Base-by-base conservation (phyloP, 1,140 invertebrate genomes). In the Himalopsyche phryganea region DNA sequence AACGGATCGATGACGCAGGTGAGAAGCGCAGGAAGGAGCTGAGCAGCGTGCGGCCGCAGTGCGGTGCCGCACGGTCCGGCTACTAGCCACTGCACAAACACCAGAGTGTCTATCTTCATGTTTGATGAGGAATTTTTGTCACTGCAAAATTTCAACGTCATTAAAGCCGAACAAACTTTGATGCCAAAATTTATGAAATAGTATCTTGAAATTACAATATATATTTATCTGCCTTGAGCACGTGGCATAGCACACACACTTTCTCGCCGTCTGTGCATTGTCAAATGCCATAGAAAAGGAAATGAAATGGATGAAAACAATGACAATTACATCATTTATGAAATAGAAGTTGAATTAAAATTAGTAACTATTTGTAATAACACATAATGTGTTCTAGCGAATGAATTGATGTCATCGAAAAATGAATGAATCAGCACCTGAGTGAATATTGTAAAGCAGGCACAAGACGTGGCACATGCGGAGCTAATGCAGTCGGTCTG, bases 91-190 rank as follows among this genome's bases (percentile, higher is more conserved):
- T 94, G 88, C 5, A 98, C 79, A 76, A 99, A 99, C 40, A 92
- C 86, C 53, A 99, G 74, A 0, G 96, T 94, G 68, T 98, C 96
- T 61, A 98, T 98, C 80, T 98, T 98, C 92, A 98, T 98, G 67
- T 96, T 98, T 42, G 94, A 96, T 20, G 91, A 94, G 0, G 94
- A 92, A 68, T 91, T 93, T 67, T 96, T 96, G 67, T 98, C 95
- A 0, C 88, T 91, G 70, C 44, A 59, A 59, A 50, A 20, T 46
- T 9, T 57, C 23, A 42, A 35, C 36, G 13, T 4, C 2, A 15
- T 44, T 18, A 44, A 44, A 44, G 19, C 14, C 14, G 19, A 35
- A 35, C 6, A 35, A n/a, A n/a, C n/a, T n/a, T n/a, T n/a, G n/a
- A n/a, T n/a, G 6, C 33, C 33, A 35, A 35, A 13, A 38, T 45